Percentiles rank a stretch among this genome's conserved stretches.
Conservation (phyloP, 2,797 vertebrate genomes). For the Austrolebias charrua region DNA sequence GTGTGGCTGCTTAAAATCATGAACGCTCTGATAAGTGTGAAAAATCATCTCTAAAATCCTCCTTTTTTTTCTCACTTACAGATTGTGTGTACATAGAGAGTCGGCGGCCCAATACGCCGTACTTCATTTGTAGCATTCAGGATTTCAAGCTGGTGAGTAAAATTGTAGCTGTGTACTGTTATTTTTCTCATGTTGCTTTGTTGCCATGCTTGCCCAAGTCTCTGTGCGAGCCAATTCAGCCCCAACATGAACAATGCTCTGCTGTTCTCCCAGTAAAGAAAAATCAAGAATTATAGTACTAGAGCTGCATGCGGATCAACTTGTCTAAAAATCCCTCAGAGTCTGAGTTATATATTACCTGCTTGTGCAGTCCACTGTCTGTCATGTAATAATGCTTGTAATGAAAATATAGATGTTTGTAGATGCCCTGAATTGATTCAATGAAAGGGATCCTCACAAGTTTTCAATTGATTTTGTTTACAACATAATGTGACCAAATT, state of each 20-base stretch:
- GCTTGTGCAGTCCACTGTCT: constrained; percentile 36
- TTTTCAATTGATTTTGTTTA: constrained; percentile 48
- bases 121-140: constrained; percentile 99
- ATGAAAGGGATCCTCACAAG: constrained; percentile 50
- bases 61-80: constrained; percentile 70
- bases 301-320: constrained; percentile 22
- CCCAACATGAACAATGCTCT: constrained; percentile 9
- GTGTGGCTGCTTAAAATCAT: constrained; percentile 54
- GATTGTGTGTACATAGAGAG: constrained; percentile 99
- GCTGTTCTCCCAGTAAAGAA: constrained; percentile 20
- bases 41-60: constrained; percentile 48
- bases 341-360: constrained; percentile 36
- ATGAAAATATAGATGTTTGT: constrained; percentile 68
- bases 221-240: constrained; percentile 14
- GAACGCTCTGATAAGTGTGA: constrained; percentile 55
- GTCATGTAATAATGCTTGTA: constrained; percentile 54
- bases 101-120: constrained; percentile 95
- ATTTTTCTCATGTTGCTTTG: constrained; percentile 20
- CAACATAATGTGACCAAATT: constrained; percentile 58
- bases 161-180: constrained; percentile 29
- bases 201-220: constrained; percentile 24
- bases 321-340: constrained; percentile 10
- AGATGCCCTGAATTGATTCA: constrained; percentile 65
- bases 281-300: constrained; percentile 36
- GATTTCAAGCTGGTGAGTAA: constrained; percentile 99